Conservation (phyloP, 2,888 invertebrate species). For the Neria commutata region DNA sequence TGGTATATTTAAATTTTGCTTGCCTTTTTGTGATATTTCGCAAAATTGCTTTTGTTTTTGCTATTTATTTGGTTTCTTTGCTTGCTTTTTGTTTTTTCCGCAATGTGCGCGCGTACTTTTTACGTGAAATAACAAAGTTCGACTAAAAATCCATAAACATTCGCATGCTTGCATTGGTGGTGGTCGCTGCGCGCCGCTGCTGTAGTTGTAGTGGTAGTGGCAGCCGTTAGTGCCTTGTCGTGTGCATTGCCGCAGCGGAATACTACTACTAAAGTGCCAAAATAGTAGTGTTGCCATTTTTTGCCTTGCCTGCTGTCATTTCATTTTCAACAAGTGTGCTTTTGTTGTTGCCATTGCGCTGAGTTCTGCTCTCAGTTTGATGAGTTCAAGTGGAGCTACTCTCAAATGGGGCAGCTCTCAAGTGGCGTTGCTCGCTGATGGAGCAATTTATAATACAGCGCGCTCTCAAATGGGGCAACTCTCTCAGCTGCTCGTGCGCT, state of each 20-base stretch:
- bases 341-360: conserved; percentile 45
- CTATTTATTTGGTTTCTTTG: neutral
- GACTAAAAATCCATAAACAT: conserved; percentile 57
- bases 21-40: too few relatives aligned
- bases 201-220: conserved; percentile 14
- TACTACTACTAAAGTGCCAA: neutral
- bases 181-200: conserved; percentile 18
- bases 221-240: conserved; percentile 3
- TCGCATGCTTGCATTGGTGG: conserved; percentile 18
- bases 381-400: conserved; percentile 33
- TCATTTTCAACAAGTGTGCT: conserved; percentile 55
- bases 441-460: neutral
- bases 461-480: neutral
- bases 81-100: conserved; percentile 8
- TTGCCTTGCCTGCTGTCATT: conserved; percentile 33
- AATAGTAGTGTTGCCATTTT: conserved; percentile 1
- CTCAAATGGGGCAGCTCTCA: too few relatives aligned
- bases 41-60: neutral
- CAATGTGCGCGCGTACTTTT: conserved; percentile 53
- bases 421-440: too few relatives aligned
- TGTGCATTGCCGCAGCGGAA: conserved; percentile 1
- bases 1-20: neutral
- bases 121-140: conserved; percentile 58
- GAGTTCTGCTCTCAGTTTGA: conserved; percentile 5
- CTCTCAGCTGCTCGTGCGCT: neutral